These are phyloP conservation scores for Sitta carolinensis DNA, from an alignment of 2,797 vertebrate genomes.

Conservation along the genomic window DNA sequence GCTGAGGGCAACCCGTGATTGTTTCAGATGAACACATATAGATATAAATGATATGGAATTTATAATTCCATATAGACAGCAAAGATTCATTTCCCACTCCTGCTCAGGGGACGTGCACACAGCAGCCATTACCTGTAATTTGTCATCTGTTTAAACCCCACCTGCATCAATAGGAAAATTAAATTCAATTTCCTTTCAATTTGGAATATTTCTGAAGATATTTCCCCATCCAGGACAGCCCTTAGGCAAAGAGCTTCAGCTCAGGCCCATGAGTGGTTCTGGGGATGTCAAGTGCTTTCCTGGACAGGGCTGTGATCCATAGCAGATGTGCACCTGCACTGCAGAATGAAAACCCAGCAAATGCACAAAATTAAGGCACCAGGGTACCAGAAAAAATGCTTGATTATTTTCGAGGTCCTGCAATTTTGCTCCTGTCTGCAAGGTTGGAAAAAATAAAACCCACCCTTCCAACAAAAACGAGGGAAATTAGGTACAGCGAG, in stretches of 20 bases:
- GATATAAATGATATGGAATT: neutral
- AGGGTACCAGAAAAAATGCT: conserved; percentile 32
- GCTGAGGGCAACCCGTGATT: neutral
- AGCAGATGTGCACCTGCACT: conserved; percentile 51
- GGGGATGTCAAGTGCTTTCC: conserved; percentile 56
- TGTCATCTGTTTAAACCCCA: conserved; percentile 43
- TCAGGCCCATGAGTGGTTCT: neutral
- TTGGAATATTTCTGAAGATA: conserved; percentile 33
- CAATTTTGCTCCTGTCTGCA: conserved; percentile 20
- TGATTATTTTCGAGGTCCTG: conserved; percentile 30
- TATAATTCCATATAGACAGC: neutral
- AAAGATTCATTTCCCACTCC: conserved; percentile 10
- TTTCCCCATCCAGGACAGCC: neutral
- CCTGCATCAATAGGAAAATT: conserved; percentile 4
- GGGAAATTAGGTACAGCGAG: conserved; percentile 50
- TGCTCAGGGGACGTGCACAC: neutral
- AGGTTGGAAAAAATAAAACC: neutral
- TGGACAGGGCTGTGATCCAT: conserved; percentile 47
- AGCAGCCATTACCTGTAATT: neutral
- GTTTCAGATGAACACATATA: neutral
- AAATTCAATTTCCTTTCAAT: conserved; percentile 29
- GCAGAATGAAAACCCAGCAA: neutral
- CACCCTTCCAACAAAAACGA: neutral
- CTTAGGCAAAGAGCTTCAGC: neutral
- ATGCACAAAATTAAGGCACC: conserved; percentile 20